Percentiles rank a stretch among this genome's conserved stretches.
Evolutionary conservation across 2,797 vertebrate species (phyloP).

Genomic region (Lagorchestes hirsutus): DNA sequence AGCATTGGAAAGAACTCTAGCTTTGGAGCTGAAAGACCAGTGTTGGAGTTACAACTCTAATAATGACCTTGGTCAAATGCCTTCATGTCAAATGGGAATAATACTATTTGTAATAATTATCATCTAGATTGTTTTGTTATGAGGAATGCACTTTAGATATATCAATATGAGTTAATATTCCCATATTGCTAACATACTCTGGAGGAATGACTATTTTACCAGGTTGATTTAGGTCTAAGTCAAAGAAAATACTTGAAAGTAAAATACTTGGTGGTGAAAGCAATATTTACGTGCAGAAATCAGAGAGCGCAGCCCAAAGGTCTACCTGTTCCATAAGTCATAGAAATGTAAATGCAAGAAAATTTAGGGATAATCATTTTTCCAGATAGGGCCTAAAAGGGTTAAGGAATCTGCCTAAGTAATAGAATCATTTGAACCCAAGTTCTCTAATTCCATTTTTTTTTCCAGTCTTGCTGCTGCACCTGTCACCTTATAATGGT

Average conservation of each 20-base stretch:
- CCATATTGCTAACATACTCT: background rate
- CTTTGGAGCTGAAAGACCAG: background rate
- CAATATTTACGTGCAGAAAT: background rate
- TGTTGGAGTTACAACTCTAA: background rate
- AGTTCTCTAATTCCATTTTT: background rate
- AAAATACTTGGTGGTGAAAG: background rate
- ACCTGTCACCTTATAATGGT: background rate
- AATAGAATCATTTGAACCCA: background rate
- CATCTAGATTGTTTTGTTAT: background rate
- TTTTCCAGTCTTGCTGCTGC: background rate
- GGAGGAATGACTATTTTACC: background rate
- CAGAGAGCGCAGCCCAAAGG: background rate
- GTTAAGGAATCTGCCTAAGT: background rate
- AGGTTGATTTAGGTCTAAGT: background rate
- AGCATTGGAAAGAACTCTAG: background rate
- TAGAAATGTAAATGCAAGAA: background rate
- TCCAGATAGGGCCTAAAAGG: background rate
- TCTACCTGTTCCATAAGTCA: background rate
- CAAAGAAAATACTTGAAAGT: background rate
- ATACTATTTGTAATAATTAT: background rate
- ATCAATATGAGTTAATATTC: background rate
- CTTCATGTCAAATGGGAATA: background rate
- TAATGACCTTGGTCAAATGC: background rate
- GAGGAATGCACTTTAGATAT: background rate
- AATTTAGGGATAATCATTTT: background rate